Percentiles rank a stretch among this genome's conserved stretches.
Conservation (phyloP, 2,888 invertebrate species). For the Idaea aversata region DNA sequence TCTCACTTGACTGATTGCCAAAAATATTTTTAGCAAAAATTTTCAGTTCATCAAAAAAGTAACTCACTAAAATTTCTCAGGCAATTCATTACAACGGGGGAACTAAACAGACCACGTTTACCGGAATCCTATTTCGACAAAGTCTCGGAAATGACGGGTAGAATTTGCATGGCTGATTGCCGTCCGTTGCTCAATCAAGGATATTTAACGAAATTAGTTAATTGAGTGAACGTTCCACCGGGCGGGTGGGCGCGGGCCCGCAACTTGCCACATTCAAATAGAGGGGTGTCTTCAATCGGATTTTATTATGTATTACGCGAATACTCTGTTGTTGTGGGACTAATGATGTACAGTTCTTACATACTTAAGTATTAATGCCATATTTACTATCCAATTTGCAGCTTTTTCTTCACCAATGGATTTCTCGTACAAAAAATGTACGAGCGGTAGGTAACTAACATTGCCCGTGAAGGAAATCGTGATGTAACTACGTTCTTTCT, state of each 20-base stretch:
- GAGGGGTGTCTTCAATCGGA: slow-evolving; percentile 11
- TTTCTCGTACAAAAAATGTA: no score
- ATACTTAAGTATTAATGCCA: no score
- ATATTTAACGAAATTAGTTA: slow-evolving; percentile 80
- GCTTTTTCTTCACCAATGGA: no score
- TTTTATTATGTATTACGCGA: neutral
- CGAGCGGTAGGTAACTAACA: no score
- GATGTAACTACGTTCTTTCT: no score
- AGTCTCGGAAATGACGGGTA: slow-evolving; percentile 56
- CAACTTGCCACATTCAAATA: slow-evolving; percentile 31
- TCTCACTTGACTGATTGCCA: no score
- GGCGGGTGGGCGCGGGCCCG: slow-evolving; percentile 37
- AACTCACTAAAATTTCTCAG: slow-evolving; percentile 22
- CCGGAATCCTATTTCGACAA: slow-evolving; percentile 49
- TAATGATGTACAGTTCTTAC: neutral
- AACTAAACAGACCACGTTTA: slow-evolving; percentile 48
- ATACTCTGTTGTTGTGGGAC: neutral
- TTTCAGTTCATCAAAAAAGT: neutral
- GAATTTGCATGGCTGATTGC: slow-evolving; percentile 80
- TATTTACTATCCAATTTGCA: no score
- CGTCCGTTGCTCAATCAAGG: slow-evolving; percentile 79
- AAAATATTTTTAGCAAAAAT: no score
- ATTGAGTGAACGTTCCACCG: slow-evolving; percentile 72
- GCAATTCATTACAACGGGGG: slow-evolving; percentile 37
- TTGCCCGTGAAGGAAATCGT: no score